Evolutionary conservation across 2,113 vertebrate species (phyloP).

Genomic region (Oriolus oriolus): DNA sequence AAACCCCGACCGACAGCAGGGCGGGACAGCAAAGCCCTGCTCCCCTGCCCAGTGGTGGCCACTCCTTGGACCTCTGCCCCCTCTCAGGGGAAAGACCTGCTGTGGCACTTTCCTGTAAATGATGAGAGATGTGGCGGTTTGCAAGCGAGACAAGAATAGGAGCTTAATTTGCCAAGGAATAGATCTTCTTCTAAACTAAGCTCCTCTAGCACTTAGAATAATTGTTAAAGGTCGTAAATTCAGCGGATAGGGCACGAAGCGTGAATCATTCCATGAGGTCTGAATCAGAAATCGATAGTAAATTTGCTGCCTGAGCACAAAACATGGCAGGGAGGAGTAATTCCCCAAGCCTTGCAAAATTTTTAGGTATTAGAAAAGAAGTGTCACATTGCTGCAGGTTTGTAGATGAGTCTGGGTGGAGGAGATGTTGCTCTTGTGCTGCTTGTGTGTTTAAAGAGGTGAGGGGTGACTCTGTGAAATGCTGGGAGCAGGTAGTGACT

Average conservation of each 20-base stretch:
- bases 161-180: constrained; percentile 39
- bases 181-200: constrained; percentile 45
- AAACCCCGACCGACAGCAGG: rapidly evolving
- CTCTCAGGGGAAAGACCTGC: not conserved
- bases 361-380: constrained; percentile 5
- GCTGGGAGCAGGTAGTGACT: not conserved
- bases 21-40: not conserved
- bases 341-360: constrained; percentile 29
- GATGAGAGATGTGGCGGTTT: not conserved
- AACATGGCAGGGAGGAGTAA: constrained; percentile 39
- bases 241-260: constrained; percentile 9
- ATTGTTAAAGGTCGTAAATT: constrained; percentile 65
- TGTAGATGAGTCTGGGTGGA: not conserved
- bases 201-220: constrained; percentile 56
- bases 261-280: constrained; percentile 42
- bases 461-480: not conserved
- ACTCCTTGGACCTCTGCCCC: not conserved
- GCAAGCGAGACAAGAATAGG: not conserved
- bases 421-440: not conserved
- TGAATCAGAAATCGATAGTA: constrained; percentile 70
- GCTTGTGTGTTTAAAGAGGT: not conserved
- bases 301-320: constrained; percentile 65
- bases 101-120: not conserved
- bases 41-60: not conserved
- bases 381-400: not conserved